These are phyloP conservation scores for Thunnus albacares DNA, from an alignment of 2,797 vertebrate genomes.

Conservation along the genomic window DNA sequence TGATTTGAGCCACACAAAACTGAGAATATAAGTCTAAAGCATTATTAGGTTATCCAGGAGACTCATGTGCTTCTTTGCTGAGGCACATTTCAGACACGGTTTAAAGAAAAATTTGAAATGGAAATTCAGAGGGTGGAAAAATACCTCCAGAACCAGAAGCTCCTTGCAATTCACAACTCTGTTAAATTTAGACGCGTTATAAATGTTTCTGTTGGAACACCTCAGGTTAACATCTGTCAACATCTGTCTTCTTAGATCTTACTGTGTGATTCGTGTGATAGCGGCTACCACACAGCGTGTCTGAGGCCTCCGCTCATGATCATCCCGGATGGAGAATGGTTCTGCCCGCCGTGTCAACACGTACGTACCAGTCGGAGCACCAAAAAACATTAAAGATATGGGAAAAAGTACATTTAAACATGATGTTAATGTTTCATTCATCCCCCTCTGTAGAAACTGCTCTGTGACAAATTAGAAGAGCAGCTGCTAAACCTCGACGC, in stretches of 20 bases:
- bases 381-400: background rate
- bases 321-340: constrained; percentile 99
- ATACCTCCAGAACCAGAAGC: no score
- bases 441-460: constrained; percentile 88
- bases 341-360: constrained; percentile 97
- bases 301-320: constrained; percentile 98
- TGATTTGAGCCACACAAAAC: no score
- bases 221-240: background rate
- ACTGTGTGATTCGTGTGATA: constrained; percentile 97
- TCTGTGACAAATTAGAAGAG: constrained; percentile 96
- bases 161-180: no score
- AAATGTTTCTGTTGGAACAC: no score
- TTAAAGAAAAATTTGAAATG: no score
- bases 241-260: constrained; percentile 88
- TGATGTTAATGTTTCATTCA: accelerated
- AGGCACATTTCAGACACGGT: no score
- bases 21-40: no score
- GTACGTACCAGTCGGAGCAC: constrained; percentile 79
- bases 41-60: no score
- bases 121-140: no score
- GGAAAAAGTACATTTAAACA: background rate
- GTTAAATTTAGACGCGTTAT: no score
- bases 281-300: constrained; percentile 97
- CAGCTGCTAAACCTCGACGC: constrained; percentile 94
- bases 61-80: no score